Evolutionary conservation across 2,888 invertebrate genomes (phyloP), one percentile per base, ranked within the genome.

Genomic region (Philaethria dido): DNA sequence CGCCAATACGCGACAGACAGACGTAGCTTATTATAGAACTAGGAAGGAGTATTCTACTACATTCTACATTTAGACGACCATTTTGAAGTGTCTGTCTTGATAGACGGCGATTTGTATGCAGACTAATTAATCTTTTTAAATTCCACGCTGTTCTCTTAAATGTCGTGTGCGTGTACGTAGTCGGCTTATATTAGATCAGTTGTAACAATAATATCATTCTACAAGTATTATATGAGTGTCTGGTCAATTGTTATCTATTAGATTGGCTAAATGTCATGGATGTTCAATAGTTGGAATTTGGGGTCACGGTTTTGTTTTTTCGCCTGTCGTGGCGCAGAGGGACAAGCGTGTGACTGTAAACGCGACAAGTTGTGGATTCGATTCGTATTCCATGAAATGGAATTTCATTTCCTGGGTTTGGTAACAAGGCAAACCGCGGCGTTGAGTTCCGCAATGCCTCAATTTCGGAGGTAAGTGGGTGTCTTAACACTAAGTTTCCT

Each of bases 41-140:
- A 71, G 71, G 71, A 71, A 71, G 67, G 66, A 71, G 54, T 62
- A 64, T 33, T 52, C 57, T 55, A 64, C 57, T 57, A 59, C 67
- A 61, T 52, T 54, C 69, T 64, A 63, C 63, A 64, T 69, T 67
- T 69, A 69, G 71, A 63, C 18, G n/a, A 54, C 69, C 69, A 55
- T 67, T 69, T 62, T 65, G 48, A 69, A 62, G 64, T 70, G 64
- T 67, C 72, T 66, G 64, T 25, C 62, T 64, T 61, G 71, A 69
- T 69, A 68, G 70, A 69, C 69, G 67, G 66, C 66, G 48, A 72
- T 73, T 72, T 69, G 69, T 69, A 69, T 62, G 47, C 60, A 14
- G 68, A 62, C 68, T 69, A 69, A 73, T 73, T 72, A 72, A 73
- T 73, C 72, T 69, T 62, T 66, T 68, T n/a, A 59, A 68, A 72